Conservation (phyloP, 1,140 invertebrate species). For the Drosophila baimaii region DNA sequence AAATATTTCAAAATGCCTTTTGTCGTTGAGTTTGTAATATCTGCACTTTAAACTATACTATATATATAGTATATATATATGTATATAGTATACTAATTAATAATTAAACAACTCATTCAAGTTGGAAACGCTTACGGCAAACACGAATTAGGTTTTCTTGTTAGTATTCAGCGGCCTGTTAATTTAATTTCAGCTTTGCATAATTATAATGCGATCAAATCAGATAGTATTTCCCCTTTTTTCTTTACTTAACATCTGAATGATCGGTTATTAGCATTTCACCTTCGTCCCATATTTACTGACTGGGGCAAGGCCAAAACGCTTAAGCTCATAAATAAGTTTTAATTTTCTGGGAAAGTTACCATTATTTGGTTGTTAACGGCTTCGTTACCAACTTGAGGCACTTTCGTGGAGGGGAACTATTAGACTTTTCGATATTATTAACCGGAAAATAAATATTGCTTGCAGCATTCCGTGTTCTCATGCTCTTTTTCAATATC, state of each 20-base stretch:
- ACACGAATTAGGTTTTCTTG: not conserved
- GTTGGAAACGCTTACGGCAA: not conserved
- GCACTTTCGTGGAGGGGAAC: not conserved
- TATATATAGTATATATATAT: too few species aligned
- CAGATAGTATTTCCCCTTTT: not conserved
- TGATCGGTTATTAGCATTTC: constrained; percentile 10
- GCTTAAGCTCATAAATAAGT: not conserved
- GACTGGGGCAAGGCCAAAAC: constrained; percentile 6
- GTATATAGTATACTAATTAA: too few species aligned
- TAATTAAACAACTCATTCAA: not conserved
- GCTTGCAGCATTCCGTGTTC: too few species aligned
- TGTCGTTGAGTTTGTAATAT: too few species aligned
- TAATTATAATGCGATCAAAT: not conserved
- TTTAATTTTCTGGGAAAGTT: not conserved
- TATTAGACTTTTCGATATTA: too few species aligned
- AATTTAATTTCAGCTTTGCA: not conserved
- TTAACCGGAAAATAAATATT: too few species aligned
- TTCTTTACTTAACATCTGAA: not conserved
- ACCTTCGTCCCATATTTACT: constrained; percentile 3
- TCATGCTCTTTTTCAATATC: too few species aligned
- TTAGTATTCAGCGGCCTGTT: not conserved
- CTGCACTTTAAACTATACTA: too few species aligned
- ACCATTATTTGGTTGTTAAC: not conserved
- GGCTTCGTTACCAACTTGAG: not conserved
- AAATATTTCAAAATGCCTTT: too few species aligned